Evolutionary conservation across 2,113 vertebrate species (phyloP), one percentile per base, ranked within the genome.

Genomic region (Hoplias malabaricus): DNA sequence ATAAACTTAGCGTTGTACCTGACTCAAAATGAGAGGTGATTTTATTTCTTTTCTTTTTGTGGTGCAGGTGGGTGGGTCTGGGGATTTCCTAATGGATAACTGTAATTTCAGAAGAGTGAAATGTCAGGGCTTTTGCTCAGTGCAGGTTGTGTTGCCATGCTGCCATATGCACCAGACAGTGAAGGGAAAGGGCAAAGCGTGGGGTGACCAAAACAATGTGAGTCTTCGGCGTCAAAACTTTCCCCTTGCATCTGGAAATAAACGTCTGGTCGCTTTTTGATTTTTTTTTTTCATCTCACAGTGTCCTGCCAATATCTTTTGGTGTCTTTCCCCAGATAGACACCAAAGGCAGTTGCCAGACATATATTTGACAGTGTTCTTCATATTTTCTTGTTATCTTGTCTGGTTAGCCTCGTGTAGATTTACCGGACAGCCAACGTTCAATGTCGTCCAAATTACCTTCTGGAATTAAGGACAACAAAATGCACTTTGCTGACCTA

Each of bases 11-110:
- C 14, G 38, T 1, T 23, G 50, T 33, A 31, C 33, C 21, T 70
- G 31, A 77, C 31, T 69, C 40, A 48, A 48, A 67, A n/a, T n/a
- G 53, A 16, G 31, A 61, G 54, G 0, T 73, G 25, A 50, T 81
- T 48, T n/a, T n/a, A n/a, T n/a, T n/a, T n/a, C n/a, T n/a, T n/a
- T n/a, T n/a, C n/a, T n/a, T 69, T 13, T 73, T 31, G 14, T 21
- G 11, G n/a, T n/a, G 11, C 40, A 36, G 27, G 76, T 81, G 36
- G 79, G 76, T 71, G 61, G 56, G n/a, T 71, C 38, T 71, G 79
- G 79, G 83, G 78, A 82, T 84, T 84, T 84, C 31, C 61, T 21
- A 67, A 34, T 73, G 42, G 43, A 53, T 54, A 53, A 65, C 36
- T 59, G n/a, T 34, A 40, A 73, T 53, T 8, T 43, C 34, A 34